Conservation (phyloP, 37 sponge, comb jelly and placozoan genomes). For the Diacarnus erythraeanus region DNA sequence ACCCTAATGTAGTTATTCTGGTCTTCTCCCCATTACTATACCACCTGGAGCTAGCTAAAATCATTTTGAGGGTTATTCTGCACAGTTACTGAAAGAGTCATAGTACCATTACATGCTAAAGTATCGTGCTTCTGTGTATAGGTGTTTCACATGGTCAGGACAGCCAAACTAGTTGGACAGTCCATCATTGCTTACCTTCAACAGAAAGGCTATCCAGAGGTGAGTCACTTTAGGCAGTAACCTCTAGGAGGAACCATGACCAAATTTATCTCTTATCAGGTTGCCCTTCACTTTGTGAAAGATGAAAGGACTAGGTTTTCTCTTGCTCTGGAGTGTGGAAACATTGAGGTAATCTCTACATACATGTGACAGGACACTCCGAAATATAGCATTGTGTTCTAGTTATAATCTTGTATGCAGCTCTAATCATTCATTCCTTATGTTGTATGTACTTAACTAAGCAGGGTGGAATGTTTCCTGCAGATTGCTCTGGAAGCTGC, state of each 20-base stretch:
- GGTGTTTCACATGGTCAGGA: constrained; percentile 97
- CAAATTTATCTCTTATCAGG: constrained; percentile 30
- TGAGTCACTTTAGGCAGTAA: not conserved
- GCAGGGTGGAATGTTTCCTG: not conserved
- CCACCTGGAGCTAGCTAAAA: too few relatives aligned
- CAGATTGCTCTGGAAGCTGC: constrained; percentile 95
- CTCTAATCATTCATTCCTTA: not conserved
- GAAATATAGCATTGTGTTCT: too few relatives aligned
- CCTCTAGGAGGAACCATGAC: not conserved
- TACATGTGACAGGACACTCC: too few relatives aligned
- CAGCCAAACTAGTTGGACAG: constrained; percentile 92
- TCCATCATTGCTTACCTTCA: constrained; percentile 96
- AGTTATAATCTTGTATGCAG: not conserved
- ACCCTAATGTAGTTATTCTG: too few relatives aligned
- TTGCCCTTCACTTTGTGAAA: constrained; percentile 98
- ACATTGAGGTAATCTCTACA: constrained; percentile 96
- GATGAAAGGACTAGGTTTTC: constrained; percentile 92
- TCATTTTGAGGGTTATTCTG: too few relatives aligned
- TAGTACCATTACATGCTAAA: too few relatives aligned
- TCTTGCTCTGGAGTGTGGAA: constrained; percentile 97
- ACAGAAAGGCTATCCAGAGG: constrained; percentile 99
- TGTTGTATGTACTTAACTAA: not conserved
- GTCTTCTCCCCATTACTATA: too few relatives aligned
- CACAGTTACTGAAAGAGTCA: too few relatives aligned
- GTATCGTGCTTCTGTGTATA: too few relatives aligned